A percentile compares a stretch with the other conserved stretches of the same genome.
Conservation (phyloP, 2,888 invertebrate genomes). For the Dusona sp. region DNA sequence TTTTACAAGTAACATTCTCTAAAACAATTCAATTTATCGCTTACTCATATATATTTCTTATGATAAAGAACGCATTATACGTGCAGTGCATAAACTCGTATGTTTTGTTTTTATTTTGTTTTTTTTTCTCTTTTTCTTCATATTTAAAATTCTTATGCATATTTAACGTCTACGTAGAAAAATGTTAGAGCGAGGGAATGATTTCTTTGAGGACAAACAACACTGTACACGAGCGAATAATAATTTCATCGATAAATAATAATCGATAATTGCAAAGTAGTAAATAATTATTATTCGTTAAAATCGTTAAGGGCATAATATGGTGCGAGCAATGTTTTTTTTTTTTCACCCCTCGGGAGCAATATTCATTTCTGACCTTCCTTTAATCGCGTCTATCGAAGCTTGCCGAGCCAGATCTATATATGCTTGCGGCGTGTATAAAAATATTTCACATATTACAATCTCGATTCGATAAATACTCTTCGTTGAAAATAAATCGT, state of each 20-base stretch:
- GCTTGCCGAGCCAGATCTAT: slow-evolving; percentile 42
- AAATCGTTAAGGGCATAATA: neutral
- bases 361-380: neutral
- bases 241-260: slow-evolving; percentile 24
- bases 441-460: slow-evolving; percentile 66
- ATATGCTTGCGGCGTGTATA: slow-evolving; percentile 59
- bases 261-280: slow-evolving; percentile 20
- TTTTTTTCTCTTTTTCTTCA: neutral
- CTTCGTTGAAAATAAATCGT: slow-evolving; percentile 58
- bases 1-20: slow-evolving; percentile 34
- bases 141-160: slow-evolving; percentile 42
- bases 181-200: slow-evolving; percentile 43
- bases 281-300: neutral
- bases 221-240: slow-evolving; percentile 56
- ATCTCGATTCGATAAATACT: slow-evolving; percentile 63
- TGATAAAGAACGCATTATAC: slow-evolving; percentile 41
- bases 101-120: neutral
- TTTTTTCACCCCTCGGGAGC: slow-evolving; percentile 18
- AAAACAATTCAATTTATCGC: slow-evolving; percentile 47
- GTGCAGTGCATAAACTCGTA: slow-evolving; percentile 4
- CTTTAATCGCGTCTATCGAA: slow-evolving; percentile 12
- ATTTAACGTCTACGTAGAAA: slow-evolving; percentile 56
- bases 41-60: slow-evolving; percentile 47
- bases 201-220: slow-evolving; percentile 34
- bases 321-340: slow-evolving; percentile 9